Evolutionary conservation across 1,140 invertebrate species (phyloP).

Genomic region (Oppia nitens): DNA sequence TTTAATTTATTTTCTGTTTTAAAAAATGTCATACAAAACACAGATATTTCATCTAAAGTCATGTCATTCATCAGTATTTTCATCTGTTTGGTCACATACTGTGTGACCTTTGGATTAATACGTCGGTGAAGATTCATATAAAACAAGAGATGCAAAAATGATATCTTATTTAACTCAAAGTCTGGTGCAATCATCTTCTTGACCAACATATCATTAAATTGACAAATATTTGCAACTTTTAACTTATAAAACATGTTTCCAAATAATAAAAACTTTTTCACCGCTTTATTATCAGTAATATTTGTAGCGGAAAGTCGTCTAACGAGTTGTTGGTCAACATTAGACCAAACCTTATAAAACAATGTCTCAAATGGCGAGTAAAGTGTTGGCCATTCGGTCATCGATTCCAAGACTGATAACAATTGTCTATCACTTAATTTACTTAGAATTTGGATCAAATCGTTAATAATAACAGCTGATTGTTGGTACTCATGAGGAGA

Average conservation of each 20-base stretch:
- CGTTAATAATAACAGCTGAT: too few relatives aligned
- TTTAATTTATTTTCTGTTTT: slow-evolving; percentile 5
- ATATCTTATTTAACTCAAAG: neutral
- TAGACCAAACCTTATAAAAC: neutral
- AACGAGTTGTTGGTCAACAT: neutral
- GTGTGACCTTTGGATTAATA: neutral
- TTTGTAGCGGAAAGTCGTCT: neutral
- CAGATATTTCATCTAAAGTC: slow-evolving; percentile 5
- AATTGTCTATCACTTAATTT: neutral
- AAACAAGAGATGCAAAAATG: slow-evolving; percentile 1
- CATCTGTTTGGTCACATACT: neutral
- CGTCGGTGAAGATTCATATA: neutral
- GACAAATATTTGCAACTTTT: neutral
- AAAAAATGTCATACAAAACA: slow-evolving; percentile 5
- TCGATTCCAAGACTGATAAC: neutral
- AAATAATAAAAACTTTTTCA: neutral
- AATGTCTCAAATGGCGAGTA: neutral
- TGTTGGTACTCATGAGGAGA: too few relatives aligned
- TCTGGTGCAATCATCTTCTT: neutral
- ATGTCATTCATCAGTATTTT: neutral
- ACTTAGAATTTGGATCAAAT: neutral
- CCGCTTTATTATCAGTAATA: neutral
- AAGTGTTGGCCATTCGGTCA: neutral
- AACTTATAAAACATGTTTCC: neutral
- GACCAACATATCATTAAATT: neutral